phyloP scores from a whole-genome alignment of 2,113 vertebrate genomes.

The Colistium nudipinnis region DNA sequence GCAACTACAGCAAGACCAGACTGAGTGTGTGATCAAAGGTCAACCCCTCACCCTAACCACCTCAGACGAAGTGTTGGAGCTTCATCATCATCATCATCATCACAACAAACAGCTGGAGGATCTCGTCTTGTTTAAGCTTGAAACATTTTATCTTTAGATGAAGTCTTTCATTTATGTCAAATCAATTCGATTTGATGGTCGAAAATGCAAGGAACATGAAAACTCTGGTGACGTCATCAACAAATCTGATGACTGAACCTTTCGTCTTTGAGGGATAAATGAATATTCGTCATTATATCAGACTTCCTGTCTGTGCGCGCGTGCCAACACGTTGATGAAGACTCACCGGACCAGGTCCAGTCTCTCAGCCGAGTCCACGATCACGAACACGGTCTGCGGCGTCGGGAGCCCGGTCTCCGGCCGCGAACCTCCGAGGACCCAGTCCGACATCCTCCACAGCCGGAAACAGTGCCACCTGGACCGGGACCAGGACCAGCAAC shows the following conservation, averaged over 20 bases:
- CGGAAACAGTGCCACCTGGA: not conserved
- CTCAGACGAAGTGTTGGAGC: not conserved
- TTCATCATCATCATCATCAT: not conserved
- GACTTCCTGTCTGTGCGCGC: too few relatives aligned
- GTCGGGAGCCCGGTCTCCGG: conserved; percentile 34
- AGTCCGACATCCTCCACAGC: conserved; percentile 21
- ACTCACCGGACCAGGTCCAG: conserved; percentile 75
- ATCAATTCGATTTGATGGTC: too few relatives aligned
- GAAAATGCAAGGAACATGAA: too few relatives aligned
- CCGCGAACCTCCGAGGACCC: conserved; percentile 29
- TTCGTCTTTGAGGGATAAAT: too few relatives aligned
- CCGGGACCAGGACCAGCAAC: not conserved
- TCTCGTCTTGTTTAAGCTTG: not conserved
- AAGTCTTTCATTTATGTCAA: too few relatives aligned
- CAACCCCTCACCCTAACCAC: conserved; percentile 33
- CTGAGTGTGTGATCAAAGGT: conserved; percentile 23
- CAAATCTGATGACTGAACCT: too few relatives aligned
- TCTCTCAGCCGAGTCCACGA: conserved; percentile 77
- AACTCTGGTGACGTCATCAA: too few relatives aligned
- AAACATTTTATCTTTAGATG: too few relatives aligned
- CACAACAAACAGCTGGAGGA: not conserved
- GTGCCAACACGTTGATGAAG: too few relatives aligned
- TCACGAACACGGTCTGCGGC: conserved; percentile 80
- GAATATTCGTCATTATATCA: too few relatives aligned
- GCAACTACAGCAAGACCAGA: not conserved